Evolutionary conservation across 2,888 invertebrate species (phyloP), one percentile per base, ranked within the genome.

Genomic region (Leuctra nigra): DNA sequence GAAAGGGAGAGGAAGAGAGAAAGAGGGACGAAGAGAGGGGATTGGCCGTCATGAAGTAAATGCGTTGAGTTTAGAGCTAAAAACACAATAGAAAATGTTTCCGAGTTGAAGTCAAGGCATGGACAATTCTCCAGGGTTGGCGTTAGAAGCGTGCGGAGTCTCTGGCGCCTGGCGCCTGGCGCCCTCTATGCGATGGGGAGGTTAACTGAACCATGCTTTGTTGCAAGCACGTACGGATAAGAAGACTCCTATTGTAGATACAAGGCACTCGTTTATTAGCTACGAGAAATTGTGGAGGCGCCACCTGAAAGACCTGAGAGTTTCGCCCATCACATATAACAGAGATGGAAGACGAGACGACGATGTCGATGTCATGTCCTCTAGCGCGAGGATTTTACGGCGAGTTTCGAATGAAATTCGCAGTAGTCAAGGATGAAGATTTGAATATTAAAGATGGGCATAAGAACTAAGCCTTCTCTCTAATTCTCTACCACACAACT

Each of bases 211-310:
- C n/a, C 4, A n/a, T 44, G 20, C 44, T 44, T 44, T 44, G 44
- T 44, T 44, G 44, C n/a, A 6, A 23, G 44, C 44, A 44, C 44
- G 44, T 44, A 20, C 44, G 23, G 44, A 44, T 44, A 44, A 18
- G n/a, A n/a, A n/a, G 18, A 20, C 23, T 20, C 23, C 44, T 44
- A 44, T 44, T 44, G 44, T 44, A 44, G 20, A 44, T n/a, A 20
- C 20, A 20, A 44, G 22, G 44, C 22, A 23, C 23, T 22, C 44
- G 20, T 44, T 44, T 44, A 44, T 44, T 44, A 44, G 44, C 44
- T 44, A 44, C 44, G 44, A 20, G 44, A 44, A 44, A 44, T 44
- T 44, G 16, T 44, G 23, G 44, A 44, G 18, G 39, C 18, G 39
- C 14, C 13, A 2, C 18, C 16, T 29, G 6, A 11, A 7, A 29